Base-by-base conservation (phyloP, 2,797 vertebrate species). In the Meriones psammophilus region DNA sequence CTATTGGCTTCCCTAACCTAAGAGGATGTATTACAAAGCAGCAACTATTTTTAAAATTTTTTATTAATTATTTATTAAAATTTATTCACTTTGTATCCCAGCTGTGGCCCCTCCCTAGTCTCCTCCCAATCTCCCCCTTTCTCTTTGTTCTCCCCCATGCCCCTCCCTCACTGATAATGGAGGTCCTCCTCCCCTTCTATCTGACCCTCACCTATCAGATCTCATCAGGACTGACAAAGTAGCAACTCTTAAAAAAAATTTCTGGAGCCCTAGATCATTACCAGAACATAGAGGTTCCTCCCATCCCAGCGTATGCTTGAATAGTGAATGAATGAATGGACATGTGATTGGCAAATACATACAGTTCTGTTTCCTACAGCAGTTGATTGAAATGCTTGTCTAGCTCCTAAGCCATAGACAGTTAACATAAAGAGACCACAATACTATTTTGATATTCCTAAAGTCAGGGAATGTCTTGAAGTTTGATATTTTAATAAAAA, bases 381-480 rank as follows among this genome's bases (percentile, higher is more conserved):
- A 42, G 28, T 42, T 60, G 39, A n/a, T n/a, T 54, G 30, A 83
- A 90, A 90, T 86, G 76, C 24, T 9, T 42, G 1, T 95, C 88
- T 76, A n/a, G 46, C 84, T 93, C 89, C 95, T 56, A 89, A 77
- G 56, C 69, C 58, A 89, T 4, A 77, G 42, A 50, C 2, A n/a
- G 20, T 74, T 94, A 42, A 76, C 24, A 39, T 77, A 50, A 85
- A 94, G 77, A 93, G 64, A 20, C 8, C 39, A 74, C 54, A 46
- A 54, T 79, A 62, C 33, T 69, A 80, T 94, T 95, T 94, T 91
- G 39, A 39, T 81, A 85, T 58, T 20, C 17, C 88, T 94, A 50
- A 95, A 77, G 22, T 87, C 22, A 26, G 12, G 22, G 39, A 64
- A 78, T 28, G 10, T 54, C 33, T 64, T 39, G 64, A 78, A 68